Evolutionary conservation across 2,888 invertebrate species (phyloP).

Genomic region (Meloe dianella): DNA sequence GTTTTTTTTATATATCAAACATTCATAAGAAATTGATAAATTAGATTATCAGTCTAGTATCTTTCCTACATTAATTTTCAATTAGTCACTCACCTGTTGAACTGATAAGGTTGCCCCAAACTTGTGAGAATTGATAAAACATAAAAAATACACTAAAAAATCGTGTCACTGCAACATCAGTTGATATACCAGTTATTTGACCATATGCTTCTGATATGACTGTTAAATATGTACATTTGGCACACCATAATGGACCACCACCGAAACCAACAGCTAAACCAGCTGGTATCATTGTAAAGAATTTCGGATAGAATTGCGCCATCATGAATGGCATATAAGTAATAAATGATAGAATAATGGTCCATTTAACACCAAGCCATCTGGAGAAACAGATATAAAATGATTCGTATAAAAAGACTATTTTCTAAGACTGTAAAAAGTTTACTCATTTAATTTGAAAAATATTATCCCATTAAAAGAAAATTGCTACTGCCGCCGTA

Average conservation of each 20-base stretch:
- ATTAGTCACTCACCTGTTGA: constrained; percentile 74
- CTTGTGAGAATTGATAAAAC: constrained; percentile 93
- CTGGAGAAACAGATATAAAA: no score
- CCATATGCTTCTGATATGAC: constrained; percentile 82
- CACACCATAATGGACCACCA: constrained; percentile 94
- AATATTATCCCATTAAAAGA: no score
- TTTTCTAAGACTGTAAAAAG: no score
- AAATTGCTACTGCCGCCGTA: no score
- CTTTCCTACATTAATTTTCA: no score
- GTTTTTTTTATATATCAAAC: no score
- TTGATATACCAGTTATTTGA: constrained; percentile 69
- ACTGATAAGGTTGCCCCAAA: constrained; percentile 92
- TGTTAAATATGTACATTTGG: constrained; percentile 92
- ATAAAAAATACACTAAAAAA: constrained; percentile 97
- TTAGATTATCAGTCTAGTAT: no score
- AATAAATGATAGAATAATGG: constrained; percentile 82
- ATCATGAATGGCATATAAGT: constrained; percentile 92
- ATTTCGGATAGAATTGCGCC: constrained; percentile 87
- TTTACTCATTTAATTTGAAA: no score
- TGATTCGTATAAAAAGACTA: no score
- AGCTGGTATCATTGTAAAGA: constrained; percentile 83
- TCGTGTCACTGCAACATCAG: constrained; percentile 82
- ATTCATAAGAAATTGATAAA: no score
- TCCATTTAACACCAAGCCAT: constrained; percentile 90
- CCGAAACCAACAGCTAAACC: constrained; percentile 85